Percentiles rank a stretch among this genome's conserved stretches.
Conservation (phyloP, 2,113 vertebrate species). For the Muntiacus reevesi region DNA sequence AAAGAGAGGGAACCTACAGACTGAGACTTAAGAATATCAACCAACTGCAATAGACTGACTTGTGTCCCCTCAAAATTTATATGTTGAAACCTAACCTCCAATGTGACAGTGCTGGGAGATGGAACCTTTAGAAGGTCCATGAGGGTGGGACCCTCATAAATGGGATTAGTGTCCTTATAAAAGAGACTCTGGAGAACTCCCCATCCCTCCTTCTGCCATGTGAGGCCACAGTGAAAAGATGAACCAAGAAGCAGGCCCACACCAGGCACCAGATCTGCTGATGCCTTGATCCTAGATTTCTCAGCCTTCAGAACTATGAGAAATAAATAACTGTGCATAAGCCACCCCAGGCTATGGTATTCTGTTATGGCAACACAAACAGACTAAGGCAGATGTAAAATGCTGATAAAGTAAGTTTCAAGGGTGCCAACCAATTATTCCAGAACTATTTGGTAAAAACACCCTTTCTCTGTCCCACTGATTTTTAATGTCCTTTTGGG, state of each 20-base stretch:
- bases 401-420: not conserved
- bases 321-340: not conserved
- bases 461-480: not conserved
- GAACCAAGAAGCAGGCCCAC: not conserved
- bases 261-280: not conserved
- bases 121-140: not conserved
- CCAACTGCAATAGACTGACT: not conserved
- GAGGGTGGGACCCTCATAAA: not conserved
- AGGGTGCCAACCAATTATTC: not conserved
- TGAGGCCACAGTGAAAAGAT: not conserved
- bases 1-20: not conserved
- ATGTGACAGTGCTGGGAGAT: not conserved
- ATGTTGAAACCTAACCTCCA: not conserved
- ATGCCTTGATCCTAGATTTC: not conserved
- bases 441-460: not conserved
- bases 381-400: conserved; percentile 13
- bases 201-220: not conserved
- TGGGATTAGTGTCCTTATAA: not conserved
- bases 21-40: not conserved
- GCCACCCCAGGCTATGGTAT: not conserved
- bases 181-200: not conserved
- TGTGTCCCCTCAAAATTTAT: not conserved
- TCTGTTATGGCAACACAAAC: not conserved
- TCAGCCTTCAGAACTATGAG: not conserved
- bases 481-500: not conserved